These are phyloP conservation scores for Kradibia gibbosae DNA, from an alignment of 1,140 invertebrate species.

Conservation along the genomic window DNA sequence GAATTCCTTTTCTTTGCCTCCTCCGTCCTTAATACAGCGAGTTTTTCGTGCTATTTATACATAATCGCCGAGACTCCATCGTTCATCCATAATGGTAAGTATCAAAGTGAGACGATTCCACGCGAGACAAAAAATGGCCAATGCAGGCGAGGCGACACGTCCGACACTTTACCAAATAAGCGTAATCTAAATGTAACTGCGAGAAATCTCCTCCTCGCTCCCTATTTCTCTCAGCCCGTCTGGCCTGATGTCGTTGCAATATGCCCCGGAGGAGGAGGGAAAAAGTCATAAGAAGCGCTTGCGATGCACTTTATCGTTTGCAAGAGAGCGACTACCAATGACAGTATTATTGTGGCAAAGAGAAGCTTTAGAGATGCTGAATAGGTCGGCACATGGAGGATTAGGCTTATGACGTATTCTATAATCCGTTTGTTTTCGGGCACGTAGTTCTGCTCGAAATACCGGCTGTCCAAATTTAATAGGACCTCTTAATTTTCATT, in stretches of 20 bases:
- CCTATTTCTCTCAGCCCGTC: slow-evolving; percentile 16
- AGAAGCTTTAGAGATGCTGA: neutral
- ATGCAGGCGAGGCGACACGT: neutral
- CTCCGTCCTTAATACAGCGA: neutral
- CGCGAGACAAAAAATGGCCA: neutral
- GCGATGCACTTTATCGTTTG: slow-evolving; percentile 21
- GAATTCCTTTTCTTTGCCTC: neutral
- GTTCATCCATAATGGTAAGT: neutral
- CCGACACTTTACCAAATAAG: slow-evolving; percentile 26
- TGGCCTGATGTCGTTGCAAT: neutral
- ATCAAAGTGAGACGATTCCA: neutral
- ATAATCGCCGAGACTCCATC: neutral
- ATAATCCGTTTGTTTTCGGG: slow-evolving; percentile 40
- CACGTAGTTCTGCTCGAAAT: neutral
- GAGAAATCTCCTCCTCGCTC: neutral
- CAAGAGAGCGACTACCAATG: slow-evolving; percentile 28
- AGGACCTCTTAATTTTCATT: slow-evolving; percentile 18
- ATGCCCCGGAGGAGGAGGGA: neutral
- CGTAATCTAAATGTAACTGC: slow-evolving; percentile 39
- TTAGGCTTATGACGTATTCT: slow-evolving; percentile 18
- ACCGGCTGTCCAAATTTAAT: neutral
- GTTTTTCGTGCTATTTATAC: neutral
- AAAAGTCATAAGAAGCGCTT: neutral
- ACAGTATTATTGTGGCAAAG: slow-evolving; percentile 40
- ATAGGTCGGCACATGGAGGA: neutral